Conservation (phyloP, 2,113 vertebrate species). For the Calonectris borealis region DNA sequence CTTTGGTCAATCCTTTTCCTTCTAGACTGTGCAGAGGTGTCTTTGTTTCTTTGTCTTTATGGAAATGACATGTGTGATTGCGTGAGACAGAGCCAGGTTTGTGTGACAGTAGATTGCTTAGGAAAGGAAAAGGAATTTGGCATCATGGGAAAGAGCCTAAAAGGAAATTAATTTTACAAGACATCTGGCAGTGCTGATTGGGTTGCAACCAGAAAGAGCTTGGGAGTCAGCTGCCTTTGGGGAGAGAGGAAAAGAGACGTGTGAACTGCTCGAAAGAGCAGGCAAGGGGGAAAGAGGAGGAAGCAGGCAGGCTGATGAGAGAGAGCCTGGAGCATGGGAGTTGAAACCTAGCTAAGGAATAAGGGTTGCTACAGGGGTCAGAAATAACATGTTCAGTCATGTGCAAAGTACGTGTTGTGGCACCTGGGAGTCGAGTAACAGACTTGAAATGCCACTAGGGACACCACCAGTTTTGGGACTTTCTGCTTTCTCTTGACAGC, state of each 20-base stretch:
- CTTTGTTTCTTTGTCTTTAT: constrained; percentile 9
- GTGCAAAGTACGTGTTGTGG: not conserved
- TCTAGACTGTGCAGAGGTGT: not conserved
- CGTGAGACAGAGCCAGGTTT: not conserved
- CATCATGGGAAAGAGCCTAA: constrained; percentile 2
- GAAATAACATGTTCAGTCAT: not conserved
- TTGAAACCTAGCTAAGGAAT: not conserved
- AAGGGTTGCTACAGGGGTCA: not conserved
- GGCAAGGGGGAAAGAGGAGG: not conserved
- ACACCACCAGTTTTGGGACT: not conserved
- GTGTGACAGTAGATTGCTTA: not conserved
- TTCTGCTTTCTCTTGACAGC: not conserved
- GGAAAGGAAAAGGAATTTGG: not conserved
- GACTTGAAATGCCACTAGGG: not conserved
- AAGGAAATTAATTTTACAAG: constrained; percentile 46
- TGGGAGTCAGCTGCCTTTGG: not conserved
- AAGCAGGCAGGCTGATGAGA: not conserved
- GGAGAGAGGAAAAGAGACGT: not conserved
- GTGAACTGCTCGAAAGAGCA: not conserved
- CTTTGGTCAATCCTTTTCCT: not conserved
- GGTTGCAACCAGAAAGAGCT: not conserved
- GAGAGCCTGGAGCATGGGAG: not conserved
- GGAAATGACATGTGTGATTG: not conserved
- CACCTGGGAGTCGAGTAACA: not conserved
- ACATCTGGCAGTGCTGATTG: constrained; percentile 25